Evolutionary conservation across 2,113 vertebrate species (phyloP), one percentile per base, ranked within the genome.

Genomic region (Pungitius pungitius): DNA sequence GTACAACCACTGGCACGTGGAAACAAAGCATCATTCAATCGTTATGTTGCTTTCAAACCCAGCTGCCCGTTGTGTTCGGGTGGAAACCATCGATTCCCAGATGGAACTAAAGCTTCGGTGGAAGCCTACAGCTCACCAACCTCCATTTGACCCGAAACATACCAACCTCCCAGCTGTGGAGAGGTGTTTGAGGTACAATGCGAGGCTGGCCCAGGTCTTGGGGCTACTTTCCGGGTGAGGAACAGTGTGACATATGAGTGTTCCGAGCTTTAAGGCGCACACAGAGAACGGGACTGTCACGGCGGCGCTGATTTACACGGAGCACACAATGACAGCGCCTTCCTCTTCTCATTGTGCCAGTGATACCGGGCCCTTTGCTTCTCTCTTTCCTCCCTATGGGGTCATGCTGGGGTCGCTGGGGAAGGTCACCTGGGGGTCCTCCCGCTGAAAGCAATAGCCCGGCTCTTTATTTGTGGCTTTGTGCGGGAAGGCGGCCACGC

Each of bases 341-440:
- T 85, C 75, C 78, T n/a, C 85, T 90, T 88, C 78, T 80, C 80
- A 82, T 92, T 91, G 89, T 91, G 64, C 2, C 30, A 84, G 66
- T 86, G 87, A 91, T 85, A 90, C 87, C 59, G 2, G 37, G 62
- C 12, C 56, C 80, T 87, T 83, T 73, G 69, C 87, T 79, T 84
- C 87, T 78, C 88, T 77, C 70, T 84, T 85, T 87, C 89, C 72
- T 85, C 60, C 54, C 65, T 68, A 45, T 42, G 75, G 89, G 89
- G 92, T 93, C 90, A 92, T 57, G 42, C 69, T 11, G 59, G 85
- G 92, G 93, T 94, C 91, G 73, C 69, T 18, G 20, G 75, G 72
- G 83, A 85, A 84, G 91, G 92, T 93, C 93, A 91, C 78, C 80
- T 2, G 78, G 80, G 87, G 92, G 93, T 94, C 93, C 89, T 59